Base-by-base conservation (phyloP, 2,888 invertebrate species). In the Halocaridina rubra region DNA sequence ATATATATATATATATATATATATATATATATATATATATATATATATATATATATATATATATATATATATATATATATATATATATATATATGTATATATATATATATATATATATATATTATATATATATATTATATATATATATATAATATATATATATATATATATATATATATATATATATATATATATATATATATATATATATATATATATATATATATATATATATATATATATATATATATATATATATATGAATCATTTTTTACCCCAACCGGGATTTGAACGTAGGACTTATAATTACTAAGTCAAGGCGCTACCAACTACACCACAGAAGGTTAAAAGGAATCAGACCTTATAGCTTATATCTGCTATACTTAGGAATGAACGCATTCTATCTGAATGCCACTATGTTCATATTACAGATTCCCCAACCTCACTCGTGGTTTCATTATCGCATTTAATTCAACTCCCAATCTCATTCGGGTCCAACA, bases 151-250 rank as follows among this genome's bases (percentile, higher is more conserved):
- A 53, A 53, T 53, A 53, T 53, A 53, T 1, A 53, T 53, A 53
- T 53, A 61, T 61, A 61, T 61, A 61, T 61, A 61, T 61, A 61
- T 61, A 61, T 61, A 61, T 61, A 61, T 61, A 61, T 61, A 61
- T 61, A 61, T 61, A 61, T 61, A 61, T 61, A 61, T 19, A 7
- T 69, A 24, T 69, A 59, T 59, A 59, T 59, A 59, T 59, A 59
- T 59, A 59, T 59, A 59, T 59, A 59, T 3, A 59, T 59, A 59
- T 59, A 59, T 59, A 59, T 59, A 59, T 59, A 59, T 59, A 59
- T 59, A 59, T 59, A 59, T 59, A 59, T 59, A 59, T 59, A 59
- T 59, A 59, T 59, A 59, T 59, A 59, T 59, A 59, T 59, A 59
- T 59, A 59, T 59, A 59, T 59, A 59, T 59, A 59, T 59, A 59